These are phyloP conservation scores for Drosophila arawakana DNA, from an alignment of 1,140 invertebrate genomes.

Conservation along the genomic window DNA sequence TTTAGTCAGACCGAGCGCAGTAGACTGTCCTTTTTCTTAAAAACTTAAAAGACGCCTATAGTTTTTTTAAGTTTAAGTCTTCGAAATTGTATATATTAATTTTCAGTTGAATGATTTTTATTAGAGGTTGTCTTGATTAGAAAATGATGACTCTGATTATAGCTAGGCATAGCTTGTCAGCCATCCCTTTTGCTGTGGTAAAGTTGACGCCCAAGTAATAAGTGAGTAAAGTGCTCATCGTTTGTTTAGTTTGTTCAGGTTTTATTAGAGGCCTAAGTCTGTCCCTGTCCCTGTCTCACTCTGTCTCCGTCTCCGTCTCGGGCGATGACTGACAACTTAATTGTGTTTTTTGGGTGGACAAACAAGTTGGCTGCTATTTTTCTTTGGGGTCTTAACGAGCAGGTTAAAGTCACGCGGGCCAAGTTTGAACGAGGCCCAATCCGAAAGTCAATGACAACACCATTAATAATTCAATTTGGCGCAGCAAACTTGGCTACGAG, in stretches of 20 bases:
- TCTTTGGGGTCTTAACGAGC: slow-evolving; percentile 41
- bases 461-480: slow-evolving; percentile 80
- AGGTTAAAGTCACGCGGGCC: slow-evolving; percentile 61
- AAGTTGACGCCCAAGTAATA: slow-evolving; percentile 28
- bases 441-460: slow-evolving; percentile 71
- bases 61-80: too few species aligned
- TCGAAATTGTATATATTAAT: too few species aligned
- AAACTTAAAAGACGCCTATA: too few species aligned
- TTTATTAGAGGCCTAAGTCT: slow-evolving; percentile 1
- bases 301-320: slow-evolving; percentile 6
- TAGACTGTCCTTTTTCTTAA: background rate
- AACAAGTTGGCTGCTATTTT: slow-evolving; percentile 45
- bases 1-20: too few species aligned
- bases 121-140: too few species aligned
- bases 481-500: slow-evolving; percentile 28
- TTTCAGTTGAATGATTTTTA: too few species aligned
- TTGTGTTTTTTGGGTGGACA: slow-evolving; percentile 61
- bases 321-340: slow-evolving; percentile 73
- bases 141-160: too few species aligned
- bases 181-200: too few species aligned
- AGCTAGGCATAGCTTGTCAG: too few species aligned
- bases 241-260: background rate
- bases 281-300: background rate
- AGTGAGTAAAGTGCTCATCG: slow-evolving; percentile 5
- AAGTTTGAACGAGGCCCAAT: slow-evolving; percentile 56